Evolutionary conservation across 30 jellyfish, hydroid and myxozoan genomes (phyloP), one percentile per base, ranked within the genome.

Genomic region (Pelagia noctiluca): DNA sequence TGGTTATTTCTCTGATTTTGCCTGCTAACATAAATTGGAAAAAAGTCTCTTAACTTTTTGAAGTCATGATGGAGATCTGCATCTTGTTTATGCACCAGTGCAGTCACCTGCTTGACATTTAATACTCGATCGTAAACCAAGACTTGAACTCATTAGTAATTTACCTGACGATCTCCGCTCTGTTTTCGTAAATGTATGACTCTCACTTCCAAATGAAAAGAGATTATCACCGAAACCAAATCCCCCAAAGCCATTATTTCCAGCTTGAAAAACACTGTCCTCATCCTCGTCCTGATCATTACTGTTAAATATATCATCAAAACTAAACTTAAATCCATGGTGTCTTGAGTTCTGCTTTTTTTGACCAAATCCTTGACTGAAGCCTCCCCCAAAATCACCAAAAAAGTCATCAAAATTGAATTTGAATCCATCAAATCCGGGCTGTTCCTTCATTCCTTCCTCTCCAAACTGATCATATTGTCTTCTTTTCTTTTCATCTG

Each of bases 381-480:
- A 16, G n/a, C 84, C 78, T 21, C 52, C 67, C 11, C 83, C 83
- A 61, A 63, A 85, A 0, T 94, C 90, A 18, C 94, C 97, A 83
- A 86, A 94, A 54, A 89, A 84, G 95, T 94, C 97, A 77, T 93
- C 89, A 71, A 93, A 93, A 49, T 93, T 78, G 52, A 93, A 93
- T 25, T 80, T 80, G 64, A 82, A 75, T 62, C 97, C 95, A 70
- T 86, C 98, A 93, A 93, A 93, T 32, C 99, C 99, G 37, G 96
- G 95, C 33, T 88, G 95, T 22, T 82, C 80, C 63, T 94, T 94
- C 96, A 94, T 73, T 35, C 99, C 99, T 67, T 89, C 99, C 75
- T 85, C 96, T 21, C 99, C 99, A 84, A 69, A 87, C 61, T 64
- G 88, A 85, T 95, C 99, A 81, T 95, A 95, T 84, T 78, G 96